Evolutionary conservation across 2,888 invertebrate species (phyloP).

Genomic region (Synergus laeviventris): DNA sequence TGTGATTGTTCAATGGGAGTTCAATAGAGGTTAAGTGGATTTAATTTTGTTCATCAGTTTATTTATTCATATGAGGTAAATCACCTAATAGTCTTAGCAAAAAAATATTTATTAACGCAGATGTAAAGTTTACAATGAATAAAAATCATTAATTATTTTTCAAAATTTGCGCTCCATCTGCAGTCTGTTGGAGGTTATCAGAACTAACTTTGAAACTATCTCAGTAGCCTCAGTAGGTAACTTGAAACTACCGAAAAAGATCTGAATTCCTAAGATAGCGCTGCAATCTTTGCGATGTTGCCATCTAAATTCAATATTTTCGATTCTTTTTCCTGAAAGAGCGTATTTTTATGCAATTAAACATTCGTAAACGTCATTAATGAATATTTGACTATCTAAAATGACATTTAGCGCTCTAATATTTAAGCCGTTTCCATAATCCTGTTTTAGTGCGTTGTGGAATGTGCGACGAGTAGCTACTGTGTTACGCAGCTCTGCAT

Average conservation of each 20-base stretch:
- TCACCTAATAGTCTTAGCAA: too few species aligned
- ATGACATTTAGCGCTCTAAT: slow-evolving; percentile 58
- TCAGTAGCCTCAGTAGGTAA: slow-evolving; percentile 5
- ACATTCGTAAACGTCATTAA: slow-evolving; percentile 44
- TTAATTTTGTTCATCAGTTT: too few species aligned
- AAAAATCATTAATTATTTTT: too few species aligned
- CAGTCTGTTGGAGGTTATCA: too few species aligned
- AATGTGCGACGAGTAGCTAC: slow-evolving; percentile 75
- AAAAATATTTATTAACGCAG: too few species aligned
- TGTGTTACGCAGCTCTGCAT: slow-evolving; percentile 74
- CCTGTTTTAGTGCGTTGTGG: slow-evolving; percentile 72
- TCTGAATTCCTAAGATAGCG: slow-evolving; percentile 52
- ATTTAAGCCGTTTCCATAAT: slow-evolving; percentile 59
- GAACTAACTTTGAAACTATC: too few species aligned
- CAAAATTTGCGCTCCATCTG: too few species aligned
- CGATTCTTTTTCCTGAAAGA: slow-evolving; percentile 57
- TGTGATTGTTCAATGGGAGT: too few species aligned
- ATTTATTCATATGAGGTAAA: too few species aligned
- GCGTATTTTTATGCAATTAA: slow-evolving; percentile 64
- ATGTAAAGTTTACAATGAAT: too few species aligned
- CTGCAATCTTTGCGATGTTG: slow-evolving; percentile 68
- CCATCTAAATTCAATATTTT: slow-evolving; percentile 69
- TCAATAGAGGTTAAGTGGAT: too few species aligned
- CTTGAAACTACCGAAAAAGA: slow-evolving; percentile 37
- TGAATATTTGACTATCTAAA: slow-evolving; percentile 61